These are phyloP conservation scores for Lasioglossum baleicum DNA, from an alignment of 1,140 invertebrate species.

Conservation along the genomic window DNA sequence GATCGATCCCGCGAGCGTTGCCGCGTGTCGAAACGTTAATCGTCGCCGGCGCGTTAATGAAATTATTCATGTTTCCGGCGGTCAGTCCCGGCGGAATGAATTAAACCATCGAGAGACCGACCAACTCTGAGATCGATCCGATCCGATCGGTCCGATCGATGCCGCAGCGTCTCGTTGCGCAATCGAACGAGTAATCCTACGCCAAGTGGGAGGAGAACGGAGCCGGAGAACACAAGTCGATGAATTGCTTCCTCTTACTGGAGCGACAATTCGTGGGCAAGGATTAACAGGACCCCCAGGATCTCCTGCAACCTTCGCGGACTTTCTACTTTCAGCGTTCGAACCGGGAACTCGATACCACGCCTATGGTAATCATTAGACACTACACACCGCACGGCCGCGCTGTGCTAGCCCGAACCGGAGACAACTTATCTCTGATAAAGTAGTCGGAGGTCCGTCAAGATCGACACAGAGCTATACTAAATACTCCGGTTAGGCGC, in stretches of 20 bases:
- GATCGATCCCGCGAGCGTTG: neutral
- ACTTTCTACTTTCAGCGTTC: slow-evolving; percentile 1
- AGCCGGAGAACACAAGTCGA: neutral
- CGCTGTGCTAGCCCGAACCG: too few species aligned
- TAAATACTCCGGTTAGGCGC: too few species aligned
- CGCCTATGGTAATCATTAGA: too few species aligned
- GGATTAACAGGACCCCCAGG: neutral
- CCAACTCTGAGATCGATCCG: neutral
- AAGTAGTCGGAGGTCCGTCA: too few species aligned
- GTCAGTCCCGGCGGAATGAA: slow-evolving; percentile 11
- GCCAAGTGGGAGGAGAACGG: neutral
- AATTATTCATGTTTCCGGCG: slow-evolving; percentile 25
- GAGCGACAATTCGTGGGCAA: slow-evolving; percentile 1
- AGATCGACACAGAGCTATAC: too few species aligned
- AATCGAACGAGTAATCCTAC: neutral
- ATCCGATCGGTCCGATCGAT: neutral
- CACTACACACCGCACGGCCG: too few species aligned
- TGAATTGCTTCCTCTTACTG: neutral
- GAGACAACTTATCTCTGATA: too few species aligned
- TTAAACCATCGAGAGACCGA: slow-evolving; percentile 17
- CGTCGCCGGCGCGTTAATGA: slow-evolving; percentile 26
- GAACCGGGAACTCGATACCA: neutral
- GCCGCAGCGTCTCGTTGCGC: slow-evolving; percentile 17
- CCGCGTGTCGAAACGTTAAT: neutral
- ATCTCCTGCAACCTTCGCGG: neutral